Base-by-base conservation (phyloP, 2,797 vertebrate species). In the Luscinia megarhynchos region DNA sequence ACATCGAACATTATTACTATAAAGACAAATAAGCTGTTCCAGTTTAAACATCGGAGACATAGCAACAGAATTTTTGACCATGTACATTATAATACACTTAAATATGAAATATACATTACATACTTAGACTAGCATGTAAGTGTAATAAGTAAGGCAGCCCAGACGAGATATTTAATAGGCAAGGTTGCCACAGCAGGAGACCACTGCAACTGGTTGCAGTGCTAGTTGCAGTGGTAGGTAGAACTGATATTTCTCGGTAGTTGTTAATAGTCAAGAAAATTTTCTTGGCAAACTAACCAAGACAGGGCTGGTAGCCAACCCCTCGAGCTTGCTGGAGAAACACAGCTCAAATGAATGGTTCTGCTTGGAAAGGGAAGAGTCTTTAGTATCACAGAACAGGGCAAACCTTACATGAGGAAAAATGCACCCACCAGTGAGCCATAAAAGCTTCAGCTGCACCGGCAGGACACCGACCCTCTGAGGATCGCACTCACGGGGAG, bases 301-400 rank as follows among this genome's bases (percentile, higher is more conserved):
- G 15, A 24, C 2, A 43, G 5, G 17, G 36, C 20, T 54, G 32
- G 27, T 38, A 76, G 27, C 1, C 20, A 30, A 32, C 1, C 15
- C 24, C 6, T 10, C 15, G 2, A 43, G 6, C 27, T 36, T 12
- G 1, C 8, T 30, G 5, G 6, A 12, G 12, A 22, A 64, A 45
- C 15, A 21, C 4, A 48, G 12, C 4, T 1, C 18, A 38, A 32
- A 3, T 12, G 10, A 3, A 53, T 0, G 11, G 12, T 8, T 59
- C 8, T 21, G 0, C 16, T 22, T n/a, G 8, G 6, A 19, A 4
- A 63, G 0, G 0, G 0, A 45, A 58, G 12, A 54, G 3, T 21
- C 14, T 46, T 46, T 13, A 59, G 17, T 4, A 14, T 6, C 19
- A 7, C 3, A 5, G 14, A 46, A 27, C 29, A 40, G 2, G 7